These are phyloP conservation scores for Lepidocyrtoides sp. DNA, from an alignment of 2,888 invertebrate species.

Conservation along the genomic window DNA sequence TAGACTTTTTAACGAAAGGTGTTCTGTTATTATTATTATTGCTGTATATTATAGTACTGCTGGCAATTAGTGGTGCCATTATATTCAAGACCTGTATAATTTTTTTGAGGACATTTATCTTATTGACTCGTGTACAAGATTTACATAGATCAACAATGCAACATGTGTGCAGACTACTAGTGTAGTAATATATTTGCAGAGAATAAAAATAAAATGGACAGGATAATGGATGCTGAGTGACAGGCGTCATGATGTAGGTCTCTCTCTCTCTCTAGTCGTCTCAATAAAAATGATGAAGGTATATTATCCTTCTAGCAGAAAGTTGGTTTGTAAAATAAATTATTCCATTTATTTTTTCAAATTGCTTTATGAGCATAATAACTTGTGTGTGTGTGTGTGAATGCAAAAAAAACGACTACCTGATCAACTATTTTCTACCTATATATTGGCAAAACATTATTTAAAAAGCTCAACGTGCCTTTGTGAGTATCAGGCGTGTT, in stretches of 20 bases:
- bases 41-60: neutral
- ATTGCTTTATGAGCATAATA: too few species aligned
- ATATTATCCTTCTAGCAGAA: too few species aligned
- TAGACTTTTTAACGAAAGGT: slow-evolving; percentile 14
- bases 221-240: slow-evolving; percentile 19
- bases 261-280: too few species aligned
- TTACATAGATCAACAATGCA: neutral
- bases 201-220: neutral
- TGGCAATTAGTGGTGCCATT: slow-evolving; percentile 8
- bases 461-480: neutral
- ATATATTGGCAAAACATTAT: slow-evolving; percentile 39
- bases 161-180: neutral
- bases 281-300: too few species aligned
- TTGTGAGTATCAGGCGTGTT: slow-evolving; percentile 43
- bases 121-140: neutral
- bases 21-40: slow-evolving; percentile 14
- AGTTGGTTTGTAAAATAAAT: neutral
- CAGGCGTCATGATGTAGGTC: slow-evolving; percentile 47
- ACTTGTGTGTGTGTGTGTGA: too few species aligned
- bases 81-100: neutral
- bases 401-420: too few species aligned
- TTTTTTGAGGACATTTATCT: neutral
- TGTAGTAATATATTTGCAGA: neutral
- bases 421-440: too few species aligned
- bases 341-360: too few species aligned